These are phyloP conservation scores for Lerema accius DNA, from an alignment of 1,140 invertebrate species.

Conservation along the genomic window DNA sequence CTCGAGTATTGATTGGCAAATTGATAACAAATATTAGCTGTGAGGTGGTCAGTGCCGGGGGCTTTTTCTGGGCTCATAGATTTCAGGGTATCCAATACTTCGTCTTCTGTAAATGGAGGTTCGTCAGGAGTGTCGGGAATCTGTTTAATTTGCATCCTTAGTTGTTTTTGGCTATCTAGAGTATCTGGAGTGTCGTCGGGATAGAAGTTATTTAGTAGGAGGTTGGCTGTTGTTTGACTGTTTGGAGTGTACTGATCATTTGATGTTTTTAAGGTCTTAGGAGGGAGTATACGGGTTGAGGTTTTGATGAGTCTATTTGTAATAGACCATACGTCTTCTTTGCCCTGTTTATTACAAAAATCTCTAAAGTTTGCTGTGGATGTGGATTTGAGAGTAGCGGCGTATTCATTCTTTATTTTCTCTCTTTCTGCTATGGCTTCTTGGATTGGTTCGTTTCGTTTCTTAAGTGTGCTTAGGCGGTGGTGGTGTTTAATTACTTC, in stretches of 20 bases:
- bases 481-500: slow-evolving; percentile 4
- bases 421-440: slow-evolving; percentile 8
- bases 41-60: slow-evolving; percentile 39
- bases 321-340: not conserved
- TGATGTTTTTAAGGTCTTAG: slow-evolving; percentile 16
- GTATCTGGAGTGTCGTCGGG: slow-evolving; percentile 38
- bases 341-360: slow-evolving; percentile 34
- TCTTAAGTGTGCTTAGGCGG: too few relatives aligned
- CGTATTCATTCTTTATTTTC: slow-evolving; percentile 1
- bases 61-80: slow-evolving; percentile 39
- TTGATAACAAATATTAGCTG: slow-evolving; percentile 38
- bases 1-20: slow-evolving; percentile 8
- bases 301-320: not conserved
- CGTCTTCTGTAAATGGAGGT: slow-evolving; percentile 17
- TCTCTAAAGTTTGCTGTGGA: slow-evolving; percentile 35
- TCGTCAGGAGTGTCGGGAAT: slow-evolving; percentile 18
- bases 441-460: slow-evolving; percentile 29
- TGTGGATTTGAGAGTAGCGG: not conserved
- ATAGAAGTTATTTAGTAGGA: slow-evolving; percentile 36
- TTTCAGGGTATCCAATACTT: slow-evolving; percentile 29
- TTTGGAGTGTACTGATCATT: slow-evolving; percentile 17
- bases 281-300: not conserved
- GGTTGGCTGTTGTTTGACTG: slow-evolving; percentile 29
- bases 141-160: too few relatives aligned
- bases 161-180: too few relatives aligned